Base-by-base conservation (phyloP, 2,888 invertebrate species). In the Brachyptera putata region DNA sequence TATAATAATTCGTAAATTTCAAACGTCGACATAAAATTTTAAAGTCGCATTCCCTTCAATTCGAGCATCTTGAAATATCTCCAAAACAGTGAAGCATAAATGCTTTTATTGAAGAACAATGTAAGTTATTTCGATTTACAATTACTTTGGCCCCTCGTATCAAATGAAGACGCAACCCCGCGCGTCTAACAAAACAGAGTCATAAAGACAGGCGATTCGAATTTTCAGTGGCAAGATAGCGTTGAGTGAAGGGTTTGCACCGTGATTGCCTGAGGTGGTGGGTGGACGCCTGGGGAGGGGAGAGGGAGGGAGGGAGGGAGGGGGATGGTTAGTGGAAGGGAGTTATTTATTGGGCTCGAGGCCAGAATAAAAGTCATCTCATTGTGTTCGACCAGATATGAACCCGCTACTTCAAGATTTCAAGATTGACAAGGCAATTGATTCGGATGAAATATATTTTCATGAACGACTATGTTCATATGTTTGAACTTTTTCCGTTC, bases 371-470 rank as follows among this genome's bases (percentile, higher is more conserved):
- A 7, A 16, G 41, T 16, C 41, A 16, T 16, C 41, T 14, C 16
- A 14, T 16, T n/a, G 41, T 11, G n/a, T 21, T 41, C 41, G 41
- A 41, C 16, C 41, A 5, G 14, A 5, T 21, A 11, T 41, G 41
- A 41, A 3, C 41, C 41, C 18, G 34, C 34, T 11, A 30, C 34
- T 5, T 5, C 34, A 11, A 16, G 18, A 5, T n/a, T n/a, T n/a
- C n/a, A 41, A 18, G 41, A 41, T 41, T 41, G 41, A 41, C 41
- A 41, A n/a, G n/a, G n/a, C n/a, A n/a, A n/a, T n/a, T n/a, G n/a
- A n/a, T n/a, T n/a, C n/a, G n/a, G n/a, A n/a, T n/a, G n/a, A n/a
- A n/a, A n/a, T n/a, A n/a, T n/a, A n/a, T n/a, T n/a, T n/a, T n/a
- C n/a, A n/a, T n/a, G n/a, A n/a, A n/a, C n/a, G n/a, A n/a, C n/a